A percentile compares a stretch with the other conserved stretches of the same genome.
These are phyloP conservation scores for Campoplex capitator DNA, from an alignment of 2,888 invertebrate species.

Conservation along the genomic window DNA sequence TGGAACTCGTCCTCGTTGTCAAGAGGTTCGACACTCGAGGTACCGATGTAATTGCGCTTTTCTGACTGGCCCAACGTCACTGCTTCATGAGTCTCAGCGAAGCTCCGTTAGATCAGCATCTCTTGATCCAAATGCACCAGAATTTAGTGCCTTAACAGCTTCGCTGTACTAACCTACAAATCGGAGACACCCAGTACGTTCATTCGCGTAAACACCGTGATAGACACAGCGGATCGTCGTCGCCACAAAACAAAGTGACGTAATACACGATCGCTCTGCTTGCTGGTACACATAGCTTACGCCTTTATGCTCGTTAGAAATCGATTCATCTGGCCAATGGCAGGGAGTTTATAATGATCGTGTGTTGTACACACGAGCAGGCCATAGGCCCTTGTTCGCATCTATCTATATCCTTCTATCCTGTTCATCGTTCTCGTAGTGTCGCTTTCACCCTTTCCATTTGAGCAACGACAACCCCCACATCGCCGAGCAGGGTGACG, in stretches of 20 bases:
- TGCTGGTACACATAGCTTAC: not conserved
- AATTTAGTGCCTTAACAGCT: not conserved
- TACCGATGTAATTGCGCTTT: not conserved
- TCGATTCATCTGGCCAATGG: constrained; percentile 25
- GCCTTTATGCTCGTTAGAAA: constrained; percentile 4
- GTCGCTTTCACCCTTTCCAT: constrained; percentile 33
- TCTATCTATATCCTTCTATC: constrained; percentile 42
- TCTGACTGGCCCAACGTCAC: not conserved
- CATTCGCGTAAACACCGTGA: constrained; percentile 4
- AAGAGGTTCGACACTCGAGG: not conserved
- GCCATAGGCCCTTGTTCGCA: not conserved
- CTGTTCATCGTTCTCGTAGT: constrained; percentile 28
- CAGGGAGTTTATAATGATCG: constrained; percentile 59
- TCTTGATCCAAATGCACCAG: not conserved
- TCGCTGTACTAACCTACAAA: too few species aligned
- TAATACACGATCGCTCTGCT: not conserved
- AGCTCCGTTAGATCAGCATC: not conserved
- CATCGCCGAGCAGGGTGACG: constrained; percentile 47
- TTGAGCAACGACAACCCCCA: constrained; percentile 8
- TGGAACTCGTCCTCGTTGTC: not conserved
- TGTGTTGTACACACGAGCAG: constrained; percentile 34
- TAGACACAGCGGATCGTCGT: not conserved
- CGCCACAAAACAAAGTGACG: constrained; percentile 12
- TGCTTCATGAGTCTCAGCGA: not conserved
- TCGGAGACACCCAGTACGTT: constrained; percentile 13